phyloP scores from a whole-genome alignment of 2,888 invertebrate species.

The Spodoptera picta region DNA sequence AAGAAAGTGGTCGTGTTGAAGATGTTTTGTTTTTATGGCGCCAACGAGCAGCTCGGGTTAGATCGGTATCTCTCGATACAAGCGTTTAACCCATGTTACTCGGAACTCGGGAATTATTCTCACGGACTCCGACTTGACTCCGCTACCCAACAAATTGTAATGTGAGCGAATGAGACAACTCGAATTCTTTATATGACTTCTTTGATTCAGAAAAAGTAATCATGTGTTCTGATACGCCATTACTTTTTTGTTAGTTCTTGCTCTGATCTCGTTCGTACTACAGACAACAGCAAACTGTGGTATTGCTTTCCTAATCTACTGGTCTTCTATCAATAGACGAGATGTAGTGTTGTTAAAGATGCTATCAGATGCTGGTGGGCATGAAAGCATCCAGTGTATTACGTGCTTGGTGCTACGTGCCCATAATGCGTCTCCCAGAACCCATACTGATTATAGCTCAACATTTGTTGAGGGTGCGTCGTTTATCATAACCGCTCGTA shows the following conservation, averaged over 20 bases:
- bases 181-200: constrained; percentile 59
- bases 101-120: constrained; percentile 84
- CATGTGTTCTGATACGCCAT: constrained; percentile 47
- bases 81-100: constrained; percentile 88
- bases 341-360: constrained; percentile 57
- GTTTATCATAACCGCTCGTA: constrained; percentile 76
- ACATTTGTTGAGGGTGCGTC: constrained; percentile 68
- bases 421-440: constrained; percentile 71
- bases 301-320: constrained; percentile 52
- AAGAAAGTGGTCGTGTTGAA: constrained; percentile 86
- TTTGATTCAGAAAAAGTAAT: constrained; percentile 54
- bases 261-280: constrained; percentile 27
- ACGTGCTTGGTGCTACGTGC: constrained; percentile 71
- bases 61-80: constrained; percentile 87
- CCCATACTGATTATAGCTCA: constrained; percentile 63
- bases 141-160: constrained; percentile 83
- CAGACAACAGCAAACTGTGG: constrained; percentile 31
- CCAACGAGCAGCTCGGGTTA: constrained; percentile 85
- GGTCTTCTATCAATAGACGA: constrained; percentile 51
- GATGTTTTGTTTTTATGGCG: constrained; percentile 89
- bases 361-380: constrained; percentile 61
- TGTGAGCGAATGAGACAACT: constrained; percentile 72
- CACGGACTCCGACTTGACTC: constrained; percentile 73
- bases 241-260: constrained; percentile 40
- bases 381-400: constrained; percentile 59